These are phyloP conservation scores for Caenorhabditis uteleia DNA, from an alignment of 2,888 invertebrate genomes.

Conservation along the genomic window DNA sequence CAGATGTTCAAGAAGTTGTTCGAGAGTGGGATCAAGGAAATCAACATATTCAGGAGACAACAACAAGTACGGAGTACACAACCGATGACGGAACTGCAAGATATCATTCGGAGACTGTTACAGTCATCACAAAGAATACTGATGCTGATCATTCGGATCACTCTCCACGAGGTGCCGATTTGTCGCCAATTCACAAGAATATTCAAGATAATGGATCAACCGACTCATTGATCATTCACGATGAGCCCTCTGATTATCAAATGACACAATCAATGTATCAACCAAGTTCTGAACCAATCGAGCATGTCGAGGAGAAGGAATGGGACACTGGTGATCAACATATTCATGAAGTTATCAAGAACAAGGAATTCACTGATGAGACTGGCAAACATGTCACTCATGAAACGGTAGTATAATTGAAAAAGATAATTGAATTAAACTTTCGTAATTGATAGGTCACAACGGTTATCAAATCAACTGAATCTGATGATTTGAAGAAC, in stretches of 20 bases:
- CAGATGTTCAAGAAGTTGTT: neutral
- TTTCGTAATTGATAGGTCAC: too few relatives aligned
- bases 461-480: constrained; percentile 27
- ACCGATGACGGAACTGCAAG: constrained; percentile 5
- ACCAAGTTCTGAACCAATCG: constrained; percentile 13
- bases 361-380: constrained; percentile 6
- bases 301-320: constrained; percentile 4
- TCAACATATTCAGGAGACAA: constrained; percentile 13
- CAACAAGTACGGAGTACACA: constrained; percentile 4
- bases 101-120: constrained; percentile 7
- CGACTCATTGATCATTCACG: constrained; percentile 41
- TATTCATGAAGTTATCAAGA: too few relatives aligned
- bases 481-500: constrained; percentile 27
- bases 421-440: too few relatives aligned
- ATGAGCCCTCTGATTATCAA: constrained; percentile 8
- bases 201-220: constrained; percentile 33
- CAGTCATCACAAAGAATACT: constrained; percentile 5
- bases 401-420: too few relatives aligned
- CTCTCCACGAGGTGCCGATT: neutral
- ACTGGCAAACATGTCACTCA: constrained; percentile 22
- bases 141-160: neutral
- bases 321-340: constrained; percentile 19
- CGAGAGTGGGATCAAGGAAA: constrained; percentile 12
- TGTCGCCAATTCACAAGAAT: neutral
- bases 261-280: constrained; percentile 36